phyloP scores from a whole-genome alignment of 2,797 vertebrate genomes.

The Sus cebifrons region DNA sequence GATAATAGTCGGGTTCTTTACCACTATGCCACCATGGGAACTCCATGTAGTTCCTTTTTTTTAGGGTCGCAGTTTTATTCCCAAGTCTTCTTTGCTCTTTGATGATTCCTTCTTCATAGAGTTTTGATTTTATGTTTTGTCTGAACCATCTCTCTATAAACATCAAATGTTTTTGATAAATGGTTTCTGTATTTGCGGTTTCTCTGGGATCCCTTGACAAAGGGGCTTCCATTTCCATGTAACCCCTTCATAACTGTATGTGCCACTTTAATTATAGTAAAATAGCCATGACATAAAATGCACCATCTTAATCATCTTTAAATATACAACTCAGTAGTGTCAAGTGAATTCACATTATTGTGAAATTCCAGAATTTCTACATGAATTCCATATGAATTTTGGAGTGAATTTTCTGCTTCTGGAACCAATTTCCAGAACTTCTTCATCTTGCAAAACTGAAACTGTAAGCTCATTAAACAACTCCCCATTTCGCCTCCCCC shows the following conservation, averaged over 20 bases:
- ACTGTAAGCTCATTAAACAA: background rate
- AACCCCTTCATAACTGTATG: background rate
- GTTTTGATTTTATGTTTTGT: constrained; percentile 14
- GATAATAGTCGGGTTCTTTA: too few relatives aligned
- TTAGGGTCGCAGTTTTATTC: background rate
- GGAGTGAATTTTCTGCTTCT: too few relatives aligned
- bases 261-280: background rate
- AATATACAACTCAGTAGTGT: background rate
- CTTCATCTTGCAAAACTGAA: background rate
- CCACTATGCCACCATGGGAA: too few relatives aligned
- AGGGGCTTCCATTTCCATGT: background rate
- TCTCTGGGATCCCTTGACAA: background rate
- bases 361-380: background rate
- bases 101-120: background rate
- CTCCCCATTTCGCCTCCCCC: background rate
- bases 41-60: background rate
- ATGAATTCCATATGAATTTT: too few relatives aligned
- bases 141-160: background rate
- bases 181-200: background rate
- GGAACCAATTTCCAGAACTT: background rate
- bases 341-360: background rate
- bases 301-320: background rate
- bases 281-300: background rate
- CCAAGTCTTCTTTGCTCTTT: background rate
- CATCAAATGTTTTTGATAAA: background rate